Evolutionary conservation across 2,113 vertebrate genomes (phyloP), one percentile per base, ranked within the genome.

Genomic region (Todiramphus saurophagus): DNA sequence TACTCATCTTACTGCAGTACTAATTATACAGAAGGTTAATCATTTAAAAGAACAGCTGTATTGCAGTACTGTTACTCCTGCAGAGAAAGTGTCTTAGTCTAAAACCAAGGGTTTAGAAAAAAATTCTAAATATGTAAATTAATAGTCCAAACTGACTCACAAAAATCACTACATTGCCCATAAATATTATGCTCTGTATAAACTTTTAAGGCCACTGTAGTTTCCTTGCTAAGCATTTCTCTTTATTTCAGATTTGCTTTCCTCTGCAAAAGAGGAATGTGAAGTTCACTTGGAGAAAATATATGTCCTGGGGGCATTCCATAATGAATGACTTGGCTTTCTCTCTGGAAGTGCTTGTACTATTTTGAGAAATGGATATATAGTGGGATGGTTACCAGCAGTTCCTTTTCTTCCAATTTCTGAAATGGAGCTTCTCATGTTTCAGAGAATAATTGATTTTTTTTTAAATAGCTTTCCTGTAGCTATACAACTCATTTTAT

Each of bases 341-440:
- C 94, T 96, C 84, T 94, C 85, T 96, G 89, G 83, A 95, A 97
- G 86, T 89, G 85, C 73, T 89, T 96, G 86, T 89, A 80, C 92
- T 98, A 94, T 98, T 98, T 97, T 97, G 81, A 98, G 97, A 97
- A 97, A 96, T 95, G 92, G 91, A 94, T 95, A 95, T 94, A 93
- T 41, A 97, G 74, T 80, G 91, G 90, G 63, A 93, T 92, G 82
- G 76, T 96, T 96, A 97, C 95, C 94, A 98, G 94, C 91, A 96
- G 83, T 80, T 96, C 67, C 67, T 94, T 97, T 97, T 92, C 87
- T 95, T 95, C 87, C 82, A 88, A 96, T 96, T 96, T 97, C 96
- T 95, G 83, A 97, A 97, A 97, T 96, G 78, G 48, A 97, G 83
- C 90, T 97, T 92, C 88, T 94, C 64, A 16, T 93, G 68, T 97